Evolutionary conservation across 2,797 vertebrate genomes (phyloP).

Genomic region (Epinephelus coioides): DNA sequence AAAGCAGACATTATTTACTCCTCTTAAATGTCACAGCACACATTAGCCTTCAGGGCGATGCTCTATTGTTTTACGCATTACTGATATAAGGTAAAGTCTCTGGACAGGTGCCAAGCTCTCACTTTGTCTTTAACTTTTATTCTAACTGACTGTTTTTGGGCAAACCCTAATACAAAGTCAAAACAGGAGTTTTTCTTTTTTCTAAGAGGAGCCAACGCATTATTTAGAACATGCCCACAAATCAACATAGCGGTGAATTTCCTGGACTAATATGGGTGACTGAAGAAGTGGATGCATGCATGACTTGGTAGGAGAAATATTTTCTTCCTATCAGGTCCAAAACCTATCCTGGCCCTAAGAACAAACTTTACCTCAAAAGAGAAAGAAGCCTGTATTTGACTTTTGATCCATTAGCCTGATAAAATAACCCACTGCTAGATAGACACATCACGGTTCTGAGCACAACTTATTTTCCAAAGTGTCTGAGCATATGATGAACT

Average conservation of each 20-base stretch:
- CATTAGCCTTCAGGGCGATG: background rate
- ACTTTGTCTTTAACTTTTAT: background rate
- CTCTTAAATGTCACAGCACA: background rate
- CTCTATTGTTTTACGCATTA: background rate
- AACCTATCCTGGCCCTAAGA: background rate
- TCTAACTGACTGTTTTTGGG: background rate
- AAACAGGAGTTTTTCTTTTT: rapidly evolving
- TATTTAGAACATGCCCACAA: background rate
- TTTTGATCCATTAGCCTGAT: conserved; percentile 12
- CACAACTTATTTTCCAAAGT: background rate
- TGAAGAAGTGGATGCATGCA: background rate
- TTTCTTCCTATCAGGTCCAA: conserved; percentile 5
- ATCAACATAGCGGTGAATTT: background rate
- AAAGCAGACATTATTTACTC: background rate
- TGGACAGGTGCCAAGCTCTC: background rate
- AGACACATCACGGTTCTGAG: background rate
- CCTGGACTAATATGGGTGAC: background rate
- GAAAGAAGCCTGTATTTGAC: conserved; percentile 6
- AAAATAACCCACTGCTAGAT: background rate
- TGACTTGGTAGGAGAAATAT: background rate
- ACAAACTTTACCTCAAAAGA: background rate
- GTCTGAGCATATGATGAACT: background rate
- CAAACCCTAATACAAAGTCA: background rate
- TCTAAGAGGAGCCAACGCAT: background rate
- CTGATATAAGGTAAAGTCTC: background rate